A percentile compares a stretch with the other conserved stretches of the same genome.
These are phyloP conservation scores for Heliothis peltigera DNA, from an alignment of 2,888 invertebrate species.

Conservation along the genomic window DNA sequence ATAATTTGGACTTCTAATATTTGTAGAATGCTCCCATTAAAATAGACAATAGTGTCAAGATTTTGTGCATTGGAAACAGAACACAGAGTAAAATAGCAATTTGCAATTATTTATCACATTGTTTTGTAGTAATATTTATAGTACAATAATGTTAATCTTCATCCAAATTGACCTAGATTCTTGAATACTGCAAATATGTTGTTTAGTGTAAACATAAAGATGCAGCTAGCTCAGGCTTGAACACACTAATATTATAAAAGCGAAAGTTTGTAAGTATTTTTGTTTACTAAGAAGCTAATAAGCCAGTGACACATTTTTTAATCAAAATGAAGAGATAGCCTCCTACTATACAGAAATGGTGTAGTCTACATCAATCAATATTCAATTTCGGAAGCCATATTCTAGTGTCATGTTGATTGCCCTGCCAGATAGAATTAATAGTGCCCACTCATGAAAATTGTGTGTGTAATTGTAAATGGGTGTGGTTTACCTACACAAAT, in stretches of 20 bases:
- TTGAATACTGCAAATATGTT: constrained; percentile 31
- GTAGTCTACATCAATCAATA: constrained; percentile 32
- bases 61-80: background rate
- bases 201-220: constrained; percentile 20
- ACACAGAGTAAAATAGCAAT: background rate
- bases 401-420: constrained; percentile 19
- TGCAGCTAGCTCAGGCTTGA: constrained; percentile 3
- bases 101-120: constrained; percentile 5
- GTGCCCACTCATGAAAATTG: constrained; percentile 1
- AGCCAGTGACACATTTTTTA: background rate
- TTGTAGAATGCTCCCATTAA: background rate
- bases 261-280: too few species aligned
- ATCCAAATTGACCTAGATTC: constrained; percentile 46
- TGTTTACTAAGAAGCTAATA: background rate
- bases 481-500: constrained; percentile 31
- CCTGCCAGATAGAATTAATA: constrained; percentile 21
- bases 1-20: background rate
- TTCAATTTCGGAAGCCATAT: constrained; percentile 51
- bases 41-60: background rate
- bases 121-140: background rate
- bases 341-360: constrained; percentile 2
- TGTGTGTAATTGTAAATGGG: too few species aligned
- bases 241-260: constrained; percentile 1
- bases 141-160: constrained; percentile 22
- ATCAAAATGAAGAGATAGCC: background rate